Conservation (phyloP, 2,797 vertebrate genomes). For the Scomberomorus guttatus region DNA sequence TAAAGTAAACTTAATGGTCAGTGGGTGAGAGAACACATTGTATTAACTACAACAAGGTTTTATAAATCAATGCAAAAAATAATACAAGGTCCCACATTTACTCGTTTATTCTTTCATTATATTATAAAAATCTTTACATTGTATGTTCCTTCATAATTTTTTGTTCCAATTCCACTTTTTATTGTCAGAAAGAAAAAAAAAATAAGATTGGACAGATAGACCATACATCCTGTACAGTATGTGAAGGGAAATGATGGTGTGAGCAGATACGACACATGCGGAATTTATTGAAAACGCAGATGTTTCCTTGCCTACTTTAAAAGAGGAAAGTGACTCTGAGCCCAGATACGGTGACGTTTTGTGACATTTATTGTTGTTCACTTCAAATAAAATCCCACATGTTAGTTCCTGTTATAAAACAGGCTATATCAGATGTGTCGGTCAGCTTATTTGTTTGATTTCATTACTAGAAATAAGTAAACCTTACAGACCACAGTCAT, state of each 20-base stretch:
- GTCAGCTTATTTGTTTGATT: neutral
- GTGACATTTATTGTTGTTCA: constrained; percentile 44
- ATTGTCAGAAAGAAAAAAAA: too few relatives aligned
- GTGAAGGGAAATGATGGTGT: constrained; percentile 11
- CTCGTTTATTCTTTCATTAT: neutral
- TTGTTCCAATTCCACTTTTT: too few relatives aligned
- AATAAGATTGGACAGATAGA: neutral
- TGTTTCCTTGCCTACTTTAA: constrained; percentile 45
- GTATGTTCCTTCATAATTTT: neutral
- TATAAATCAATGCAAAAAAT: neutral
- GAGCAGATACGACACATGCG: constrained; percentile 37
- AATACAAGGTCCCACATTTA: neutral
- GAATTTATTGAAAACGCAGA: constrained; percentile 47
- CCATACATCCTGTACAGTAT: neutral
- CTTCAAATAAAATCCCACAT: constrained; percentile 36
- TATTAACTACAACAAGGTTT: neutral
- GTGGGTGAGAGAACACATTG: neutral
- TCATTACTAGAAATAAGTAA: neutral
- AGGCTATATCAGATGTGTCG: neutral
- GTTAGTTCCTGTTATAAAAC: constrained; percentile 36
- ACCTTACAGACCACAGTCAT: neutral
- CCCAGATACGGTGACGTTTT: constrained; percentile 13
- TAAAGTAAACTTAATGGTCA: neutral
- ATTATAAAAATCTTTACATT: neutral
- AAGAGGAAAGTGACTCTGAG: constrained; percentile 16